phyloP scores from a whole-genome alignment of 2,113 vertebrate genomes.

The Indicator maculatus region DNA sequence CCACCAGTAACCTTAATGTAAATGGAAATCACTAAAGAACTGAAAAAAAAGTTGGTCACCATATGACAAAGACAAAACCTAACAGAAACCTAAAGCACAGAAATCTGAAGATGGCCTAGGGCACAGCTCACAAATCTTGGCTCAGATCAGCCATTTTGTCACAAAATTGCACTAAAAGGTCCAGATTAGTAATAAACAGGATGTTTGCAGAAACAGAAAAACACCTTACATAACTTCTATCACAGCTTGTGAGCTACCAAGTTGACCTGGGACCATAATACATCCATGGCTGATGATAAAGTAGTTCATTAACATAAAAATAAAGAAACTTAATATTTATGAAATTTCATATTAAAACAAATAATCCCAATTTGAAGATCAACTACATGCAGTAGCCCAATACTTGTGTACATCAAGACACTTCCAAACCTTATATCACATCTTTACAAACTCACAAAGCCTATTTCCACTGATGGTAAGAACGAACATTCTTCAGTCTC shows the following conservation, averaged over 20 bases:
- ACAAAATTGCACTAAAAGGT: neutral
- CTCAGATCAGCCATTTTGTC: neutral
- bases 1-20: neutral
- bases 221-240: neutral
- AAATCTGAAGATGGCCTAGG: neutral
- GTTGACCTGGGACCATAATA: neutral
- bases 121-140: neutral
- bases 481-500: neutral
- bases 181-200: rapidly evolving
- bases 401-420: neutral
- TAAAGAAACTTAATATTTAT: neutral
- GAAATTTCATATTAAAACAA: neutral
- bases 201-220: neutral
- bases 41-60: neutral
- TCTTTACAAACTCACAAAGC: neutral
- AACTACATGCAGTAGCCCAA: neutral
- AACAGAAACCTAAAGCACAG: neutral
- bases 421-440: neutral
- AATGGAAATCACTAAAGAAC: neutral
- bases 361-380: neutral
- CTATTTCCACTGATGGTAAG: neutral
- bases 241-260: neutral
- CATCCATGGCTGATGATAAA: neutral
- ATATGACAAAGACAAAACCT: neutral
- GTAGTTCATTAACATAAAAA: neutral